Percentiles rank a stretch among this genome's conserved stretches.
These are phyloP conservation scores for Grus americana DNA, from an alignment of 2,113 vertebrate genomes.

Conservation along the genomic window DNA sequence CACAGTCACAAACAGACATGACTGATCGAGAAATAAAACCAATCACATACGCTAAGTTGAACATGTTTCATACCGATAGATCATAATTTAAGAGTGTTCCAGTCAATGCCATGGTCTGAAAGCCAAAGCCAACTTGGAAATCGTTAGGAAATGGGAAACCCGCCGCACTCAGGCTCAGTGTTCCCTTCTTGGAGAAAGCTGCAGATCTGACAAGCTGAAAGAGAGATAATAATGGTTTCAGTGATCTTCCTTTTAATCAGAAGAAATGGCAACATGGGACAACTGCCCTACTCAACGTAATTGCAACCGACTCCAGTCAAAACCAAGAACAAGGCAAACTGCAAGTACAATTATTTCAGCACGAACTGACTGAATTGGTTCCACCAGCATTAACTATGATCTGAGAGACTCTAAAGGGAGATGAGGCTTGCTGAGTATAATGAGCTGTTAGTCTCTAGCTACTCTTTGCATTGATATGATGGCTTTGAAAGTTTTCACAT, in stretches of 20 bases:
- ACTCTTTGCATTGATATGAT: background rate
- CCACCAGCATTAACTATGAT: background rate
- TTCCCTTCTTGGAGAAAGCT: slow-evolving; percentile 72
- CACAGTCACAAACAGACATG: background rate
- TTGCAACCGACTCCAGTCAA: background rate
- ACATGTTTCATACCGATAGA: slow-evolving; percentile 57
- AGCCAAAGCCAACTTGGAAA: slow-evolving; percentile 80
- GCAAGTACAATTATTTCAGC: background rate
- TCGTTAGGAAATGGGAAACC: slow-evolving; percentile 18
- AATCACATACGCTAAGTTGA: background rate
- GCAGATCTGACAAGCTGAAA: slow-evolving; percentile 77
- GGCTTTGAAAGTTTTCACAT: background rate
- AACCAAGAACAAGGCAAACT: background rate
- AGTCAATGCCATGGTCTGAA: slow-evolving; percentile 65
- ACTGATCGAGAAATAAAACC: background rate
- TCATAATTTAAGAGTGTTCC: slow-evolving; percentile 71
- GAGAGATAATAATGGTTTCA: background rate
- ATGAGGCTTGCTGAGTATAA: background rate
- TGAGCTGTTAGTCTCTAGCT: background rate
- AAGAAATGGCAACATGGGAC: background rate
- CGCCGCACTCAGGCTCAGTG: slow-evolving; percentile 55
- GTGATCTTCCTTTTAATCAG: background rate
- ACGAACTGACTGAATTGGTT: background rate
- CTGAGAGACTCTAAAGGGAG: background rate
- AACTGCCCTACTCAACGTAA: background rate